These are phyloP conservation scores for Rotaria magnacalcarata DNA, from an alignment of 2,888 invertebrate species.

Conservation along the genomic window DNA sequence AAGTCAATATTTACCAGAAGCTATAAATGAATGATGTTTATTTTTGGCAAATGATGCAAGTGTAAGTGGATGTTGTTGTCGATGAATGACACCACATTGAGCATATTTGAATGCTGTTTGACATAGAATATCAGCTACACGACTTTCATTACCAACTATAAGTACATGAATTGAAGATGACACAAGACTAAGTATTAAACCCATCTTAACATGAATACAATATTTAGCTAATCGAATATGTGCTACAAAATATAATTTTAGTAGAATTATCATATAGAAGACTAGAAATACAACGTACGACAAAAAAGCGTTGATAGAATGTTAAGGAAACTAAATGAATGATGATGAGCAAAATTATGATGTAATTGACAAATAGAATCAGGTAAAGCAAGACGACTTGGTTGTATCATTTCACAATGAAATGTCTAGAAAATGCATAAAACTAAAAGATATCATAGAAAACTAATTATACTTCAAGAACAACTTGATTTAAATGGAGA, in stretches of 20 bases:
- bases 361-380: not conserved
- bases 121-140: slow-evolving; percentile 2
- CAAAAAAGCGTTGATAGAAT: not conserved
- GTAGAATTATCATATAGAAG: too few relatives aligned
- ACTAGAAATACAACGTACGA: not conserved
- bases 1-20: not conserved
- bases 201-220: slow-evolving; percentile 24
- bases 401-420: slow-evolving; percentile 10
- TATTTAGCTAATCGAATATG: slow-evolving; percentile 28
- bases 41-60: slow-evolving; percentile 4
- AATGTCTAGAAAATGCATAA: not conserved
- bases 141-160: slow-evolving; percentile 28
- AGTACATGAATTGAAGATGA: slow-evolving; percentile 19
- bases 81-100: not conserved
- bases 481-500: not conserved
- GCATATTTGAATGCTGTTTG: slow-evolving; percentile 32
- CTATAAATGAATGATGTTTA: not conserved
- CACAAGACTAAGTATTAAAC: slow-evolving; percentile 2
- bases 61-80: slow-evolving; percentile 11
- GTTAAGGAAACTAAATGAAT: slow-evolving; percentile 20
- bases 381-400: not conserved
- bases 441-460: too few relatives aligned
- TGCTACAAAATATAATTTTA: not conserved
- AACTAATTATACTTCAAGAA: not conserved
- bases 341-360: not conserved